phyloP scores from a whole-genome alignment of 2,797 vertebrate genomes.

The Gymnoscopelus microlampas region DNA sequence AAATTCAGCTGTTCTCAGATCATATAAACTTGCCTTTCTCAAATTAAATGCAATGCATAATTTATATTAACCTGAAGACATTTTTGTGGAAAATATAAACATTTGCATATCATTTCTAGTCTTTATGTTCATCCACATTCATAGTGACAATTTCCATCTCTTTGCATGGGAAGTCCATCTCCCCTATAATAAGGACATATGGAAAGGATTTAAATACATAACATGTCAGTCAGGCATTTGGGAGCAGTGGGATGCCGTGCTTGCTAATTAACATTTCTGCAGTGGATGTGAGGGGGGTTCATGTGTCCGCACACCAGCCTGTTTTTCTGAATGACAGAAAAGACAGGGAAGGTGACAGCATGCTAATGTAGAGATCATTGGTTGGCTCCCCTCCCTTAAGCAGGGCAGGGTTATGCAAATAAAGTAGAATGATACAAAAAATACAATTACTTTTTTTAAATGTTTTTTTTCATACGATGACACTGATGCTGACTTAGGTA shows the following conservation, averaged over 20 bases:
- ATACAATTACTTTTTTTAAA: constrained; percentile 32
- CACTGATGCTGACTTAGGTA: constrained; percentile 30
- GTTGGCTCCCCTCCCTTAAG: constrained; percentile 77
- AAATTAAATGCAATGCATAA: constrained; percentile 49
- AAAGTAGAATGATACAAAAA: constrained; percentile 58
- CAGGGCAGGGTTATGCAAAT: constrained; percentile 79
- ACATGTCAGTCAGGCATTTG: constrained; percentile 73
- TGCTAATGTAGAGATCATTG: constrained; percentile 77
- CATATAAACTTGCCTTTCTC: constrained; percentile 12
- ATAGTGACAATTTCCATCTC: constrained; percentile 69
- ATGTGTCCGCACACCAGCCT: constrained; percentile 72
- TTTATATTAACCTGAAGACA: constrained; percentile 11
- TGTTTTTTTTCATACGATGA: no score
- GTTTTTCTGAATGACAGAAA: constrained; percentile 80
- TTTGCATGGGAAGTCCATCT: constrained; percentile 68
- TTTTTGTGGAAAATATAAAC: constrained; percentile 27
- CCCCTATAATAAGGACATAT: constrained; percentile 77
- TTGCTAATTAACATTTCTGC: constrained; percentile 82
- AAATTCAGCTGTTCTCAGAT: background rate
- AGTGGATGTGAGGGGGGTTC: constrained; percentile 78
- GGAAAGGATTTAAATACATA: constrained; percentile 82
- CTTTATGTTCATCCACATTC: constrained; percentile 51
- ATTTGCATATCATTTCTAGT: constrained; percentile 33
- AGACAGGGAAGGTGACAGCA: constrained; percentile 83
- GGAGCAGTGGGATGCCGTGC: constrained; percentile 77